Percentiles rank a stretch among this genome's conserved stretches.
Evolutionary conservation across 2,888 invertebrate species (phyloP).

Genomic region (Glyphotaelius pellucidus): DNA sequence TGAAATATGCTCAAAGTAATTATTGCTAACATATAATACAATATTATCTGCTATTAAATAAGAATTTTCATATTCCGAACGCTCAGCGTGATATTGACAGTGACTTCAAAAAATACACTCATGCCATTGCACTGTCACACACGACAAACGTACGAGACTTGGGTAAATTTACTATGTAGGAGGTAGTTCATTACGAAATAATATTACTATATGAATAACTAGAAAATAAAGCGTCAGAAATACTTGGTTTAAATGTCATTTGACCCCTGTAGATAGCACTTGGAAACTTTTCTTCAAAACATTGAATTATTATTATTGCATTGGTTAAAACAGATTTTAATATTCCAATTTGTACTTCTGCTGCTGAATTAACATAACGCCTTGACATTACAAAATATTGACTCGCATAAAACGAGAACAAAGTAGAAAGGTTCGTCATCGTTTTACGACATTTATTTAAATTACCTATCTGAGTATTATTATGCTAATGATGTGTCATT

Average conservation of each 20-base stretch:
- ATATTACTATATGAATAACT: not conserved
- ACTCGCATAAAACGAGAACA: not conserved
- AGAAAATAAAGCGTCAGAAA: not conserved
- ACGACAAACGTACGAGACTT: not conserved
- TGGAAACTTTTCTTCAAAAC: not conserved
- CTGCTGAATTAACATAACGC: not conserved
- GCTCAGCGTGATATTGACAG: not conserved
- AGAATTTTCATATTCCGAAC: not conserved
- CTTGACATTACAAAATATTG: not conserved
- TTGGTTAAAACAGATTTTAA: not conserved
- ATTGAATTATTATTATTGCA: not conserved
- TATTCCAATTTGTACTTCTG: not conserved
- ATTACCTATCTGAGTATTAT: not conserved
- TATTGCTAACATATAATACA: too few relatives aligned
- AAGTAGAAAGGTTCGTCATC: not conserved
- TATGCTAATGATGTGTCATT: conserved; percentile 2
- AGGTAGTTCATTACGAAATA: not conserved
- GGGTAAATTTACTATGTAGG: not conserved
- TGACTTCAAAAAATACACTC: not conserved
- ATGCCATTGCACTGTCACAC: not conserved
- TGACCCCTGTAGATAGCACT: not conserved
- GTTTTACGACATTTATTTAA: not conserved
- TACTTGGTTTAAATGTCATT: not conserved
- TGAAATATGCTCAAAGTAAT: too few relatives aligned
- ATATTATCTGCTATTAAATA: not conserved